Base-by-base conservation (phyloP, 2,113 vertebrate species). In the Corythaixoides concolor region DNA sequence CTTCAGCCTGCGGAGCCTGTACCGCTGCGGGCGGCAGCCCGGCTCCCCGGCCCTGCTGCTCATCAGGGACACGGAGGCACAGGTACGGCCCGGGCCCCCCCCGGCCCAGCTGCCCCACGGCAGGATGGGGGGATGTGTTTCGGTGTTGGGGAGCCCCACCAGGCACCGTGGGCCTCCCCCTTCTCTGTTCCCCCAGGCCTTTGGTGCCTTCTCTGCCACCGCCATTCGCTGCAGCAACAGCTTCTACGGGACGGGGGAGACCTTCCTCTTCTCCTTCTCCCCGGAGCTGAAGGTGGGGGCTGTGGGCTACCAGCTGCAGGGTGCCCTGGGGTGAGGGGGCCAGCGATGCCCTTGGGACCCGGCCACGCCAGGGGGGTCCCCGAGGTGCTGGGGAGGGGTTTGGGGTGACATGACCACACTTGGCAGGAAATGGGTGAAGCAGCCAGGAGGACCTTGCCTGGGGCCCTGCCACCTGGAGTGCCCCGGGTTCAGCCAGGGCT, bases 171-270 rank as follows among this genome's bases (percentile, higher is more conserved):
- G 37, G 39, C 39, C 39, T 39, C 39, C 39, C 39, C 39, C 8
- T 39, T 39, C 28, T 68, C 32, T 49, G 56, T 66, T 33, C 59
- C 41, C 92, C 20, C 96, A 98, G 98, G 95, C 97, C 30, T 98
- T 99, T 30, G 97, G 98, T 2, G 98, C 94, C 83, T 98, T 98
- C 96, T 98, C 92, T 72, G 96, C 98, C 78, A 95, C 89, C 2
- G n/a, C 97, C 32, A 69, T 98, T 30, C 95, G 62, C 75, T 63
- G 97, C 86, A 98, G 98, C 96, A 93, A 88, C 30, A 52, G 96
- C 72, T 98, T 98, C 97, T 98, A 98, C 0, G 98, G 98, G 19
- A 98, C 98, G 0, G 98, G 98, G 16, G 98, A 98, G 95, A 98
- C 95, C 0, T 99, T 99, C 43, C 97, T 99, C 33, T 98, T 98